Percentiles rank a stretch among this genome's conserved stretches.
phyloP scores from a whole-genome alignment of 2,797 vertebrate genomes.

The Tarsius wallacei region DNA sequence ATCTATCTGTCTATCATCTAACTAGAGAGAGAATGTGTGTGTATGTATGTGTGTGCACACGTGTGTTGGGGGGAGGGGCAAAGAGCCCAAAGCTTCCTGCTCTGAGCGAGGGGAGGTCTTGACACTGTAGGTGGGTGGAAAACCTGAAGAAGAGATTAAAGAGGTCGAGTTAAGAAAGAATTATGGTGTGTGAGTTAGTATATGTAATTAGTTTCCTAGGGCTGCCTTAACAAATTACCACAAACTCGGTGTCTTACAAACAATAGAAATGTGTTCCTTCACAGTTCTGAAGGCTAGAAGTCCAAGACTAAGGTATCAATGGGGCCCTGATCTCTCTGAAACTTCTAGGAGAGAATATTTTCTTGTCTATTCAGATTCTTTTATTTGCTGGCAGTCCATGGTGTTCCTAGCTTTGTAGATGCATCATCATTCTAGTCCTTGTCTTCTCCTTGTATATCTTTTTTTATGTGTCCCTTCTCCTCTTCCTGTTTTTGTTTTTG shows the following conservation, averaged over 20 bases:
- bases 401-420: neutral
- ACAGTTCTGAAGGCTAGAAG: neutral
- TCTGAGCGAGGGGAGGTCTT: neutral
- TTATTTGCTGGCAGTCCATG: neutral
- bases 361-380: neutral
- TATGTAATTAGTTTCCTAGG: neutral
- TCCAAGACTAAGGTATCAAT: neutral
- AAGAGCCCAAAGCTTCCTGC: neutral
- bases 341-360: neutral
- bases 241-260: neutral
- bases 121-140: neutral
- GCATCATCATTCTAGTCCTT: fast-evolving
- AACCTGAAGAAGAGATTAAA: neutral
- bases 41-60: too few relatives aligned
- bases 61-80: too few relatives aligned
- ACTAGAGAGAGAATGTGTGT: neutral
- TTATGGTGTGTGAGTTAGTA: neutral
- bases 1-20: too few relatives aligned
- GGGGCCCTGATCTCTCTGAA: neutral
- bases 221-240: neutral
- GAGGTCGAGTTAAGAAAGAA: neutral
- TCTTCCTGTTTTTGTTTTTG: neutral
- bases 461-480: neutral
- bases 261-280: neutral
- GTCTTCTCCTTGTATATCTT: neutral